phyloP scores from a whole-genome alignment of 2,888 invertebrate genomes.

The Brachypterus glaber region DNA sequence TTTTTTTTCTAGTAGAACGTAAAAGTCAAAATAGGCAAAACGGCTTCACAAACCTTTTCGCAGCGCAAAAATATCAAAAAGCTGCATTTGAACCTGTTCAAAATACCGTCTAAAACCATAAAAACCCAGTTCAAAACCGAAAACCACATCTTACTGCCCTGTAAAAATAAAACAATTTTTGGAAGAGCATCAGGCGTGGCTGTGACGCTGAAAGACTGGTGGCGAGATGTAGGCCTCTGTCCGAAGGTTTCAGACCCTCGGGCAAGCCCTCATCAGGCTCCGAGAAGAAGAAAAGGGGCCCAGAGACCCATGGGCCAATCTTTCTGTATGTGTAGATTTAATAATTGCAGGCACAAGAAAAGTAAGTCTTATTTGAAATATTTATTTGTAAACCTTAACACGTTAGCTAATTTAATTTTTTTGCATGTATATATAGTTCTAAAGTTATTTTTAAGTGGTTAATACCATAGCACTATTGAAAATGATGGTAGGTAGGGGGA shows the following conservation, averaged over 20 bases:
- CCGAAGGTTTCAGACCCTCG: slow-evolving; percentile 36
- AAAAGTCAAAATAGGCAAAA: slow-evolving; percentile 19
- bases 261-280: slow-evolving; percentile 19
- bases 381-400: no score
- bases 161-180: slow-evolving; percentile 28
- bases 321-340: slow-evolving; percentile 73
- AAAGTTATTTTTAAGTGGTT: no score
- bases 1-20: not conserved
- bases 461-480: no score
- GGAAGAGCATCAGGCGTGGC: slow-evolving; percentile 39
- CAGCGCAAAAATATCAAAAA: slow-evolving; percentile 22
- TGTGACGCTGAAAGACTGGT: slow-evolving; percentile 42
- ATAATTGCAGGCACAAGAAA: slow-evolving; percentile 70
- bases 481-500: no score
- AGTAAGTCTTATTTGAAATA: no score
- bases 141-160: not conserved
- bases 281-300: slow-evolving; percentile 25
- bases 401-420: no score
- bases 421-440: no score
- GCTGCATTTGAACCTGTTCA: slow-evolving; percentile 22
- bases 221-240: slow-evolving; percentile 44
- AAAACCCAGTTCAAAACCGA: slow-evolving; percentile 18
- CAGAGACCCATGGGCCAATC: slow-evolving; percentile 62
- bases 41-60: slow-evolving; percentile 26
- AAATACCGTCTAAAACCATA: slow-evolving; percentile 18